Evolutionary conservation across 37 sponge, comb jelly and placozoan species (phyloP), one percentile per base, ranked within the genome.

Genomic region (Spongia lamella): DNA sequence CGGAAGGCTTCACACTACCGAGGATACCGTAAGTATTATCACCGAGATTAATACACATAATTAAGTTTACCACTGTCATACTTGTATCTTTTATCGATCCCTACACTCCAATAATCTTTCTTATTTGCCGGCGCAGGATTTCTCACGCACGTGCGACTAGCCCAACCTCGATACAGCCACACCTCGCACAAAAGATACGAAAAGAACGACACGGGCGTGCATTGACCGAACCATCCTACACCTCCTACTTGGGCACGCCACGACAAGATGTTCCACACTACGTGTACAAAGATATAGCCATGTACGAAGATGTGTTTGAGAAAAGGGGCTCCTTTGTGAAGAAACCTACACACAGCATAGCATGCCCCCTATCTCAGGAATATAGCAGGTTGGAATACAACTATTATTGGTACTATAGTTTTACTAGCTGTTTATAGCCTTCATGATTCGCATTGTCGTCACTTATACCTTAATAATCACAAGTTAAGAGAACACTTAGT

Each of bases 251-350:
- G 90, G 87, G 95, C 0, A 79, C 88, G 3, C 95, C 95, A 43
- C 67, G 95, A 59, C 92, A 94, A 53, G 95, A 94, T 39, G 62
- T 94, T 0, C 95, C 95, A 14, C 58, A 59, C 13, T 59, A 75
- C 5, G 88, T 94, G n/a, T 84, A 75, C 66, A 30, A 60, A 21
- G 88, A 94, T 65, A 78, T 91, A 51, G 90, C 88, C 20, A 81
- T 87, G 95, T 94, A 78, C 56, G 95, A 94, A 22, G 95, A 90
- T 35, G 91, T 90, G 63, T 94, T 94, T 73, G 91, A 90, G 68
- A 94, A 86, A 62, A 61, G 86, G 22, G 92, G 92, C 15, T 39
- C 51, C 0, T 71, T 86, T 6, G 29, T 88, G 21, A 26, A 17
- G 27, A 57, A 11, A 5, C 59, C 29, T 7, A 57, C 59, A 27